Conservation (phyloP, 2,113 vertebrate species). For the Cervus canadensis region DNA sequence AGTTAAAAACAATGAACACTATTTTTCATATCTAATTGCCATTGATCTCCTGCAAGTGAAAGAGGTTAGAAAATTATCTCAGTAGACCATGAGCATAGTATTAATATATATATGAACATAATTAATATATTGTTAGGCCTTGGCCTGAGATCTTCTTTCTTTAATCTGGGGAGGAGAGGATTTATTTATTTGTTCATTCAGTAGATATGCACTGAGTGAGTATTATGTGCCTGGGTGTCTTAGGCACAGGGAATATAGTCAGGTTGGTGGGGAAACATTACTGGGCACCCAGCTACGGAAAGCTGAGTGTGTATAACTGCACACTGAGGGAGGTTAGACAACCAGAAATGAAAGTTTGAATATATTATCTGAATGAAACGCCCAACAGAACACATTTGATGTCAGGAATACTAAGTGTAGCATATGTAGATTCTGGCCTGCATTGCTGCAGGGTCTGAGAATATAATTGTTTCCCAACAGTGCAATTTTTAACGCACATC, state of each 20-base stretch:
- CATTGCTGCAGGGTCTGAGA: background rate
- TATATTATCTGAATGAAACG: background rate
- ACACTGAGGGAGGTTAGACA: background rate
- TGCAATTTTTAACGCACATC: background rate
- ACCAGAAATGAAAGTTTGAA: background rate
- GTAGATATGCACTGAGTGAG: background rate
- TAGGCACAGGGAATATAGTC: background rate
- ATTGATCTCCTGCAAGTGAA: background rate
- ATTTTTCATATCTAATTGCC: background rate
- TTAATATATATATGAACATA: background rate
- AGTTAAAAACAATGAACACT: conserved; percentile 12
- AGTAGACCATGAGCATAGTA: background rate
- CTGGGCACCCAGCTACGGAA: background rate
- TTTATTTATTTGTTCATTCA: background rate
- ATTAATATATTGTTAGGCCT: background rate
- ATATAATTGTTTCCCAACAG: background rate
- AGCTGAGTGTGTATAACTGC: background rate
- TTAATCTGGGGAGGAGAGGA: background rate
- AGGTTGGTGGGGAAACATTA: background rate
- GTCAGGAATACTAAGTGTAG: background rate
- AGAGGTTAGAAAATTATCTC: background rate
- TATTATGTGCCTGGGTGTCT: background rate
- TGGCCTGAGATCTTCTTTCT: background rate
- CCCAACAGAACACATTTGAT: background rate
- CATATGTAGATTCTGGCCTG: background rate